Conservation (phyloP, 2,113 vertebrate species). For the Brachyistius frenatus region DNA sequence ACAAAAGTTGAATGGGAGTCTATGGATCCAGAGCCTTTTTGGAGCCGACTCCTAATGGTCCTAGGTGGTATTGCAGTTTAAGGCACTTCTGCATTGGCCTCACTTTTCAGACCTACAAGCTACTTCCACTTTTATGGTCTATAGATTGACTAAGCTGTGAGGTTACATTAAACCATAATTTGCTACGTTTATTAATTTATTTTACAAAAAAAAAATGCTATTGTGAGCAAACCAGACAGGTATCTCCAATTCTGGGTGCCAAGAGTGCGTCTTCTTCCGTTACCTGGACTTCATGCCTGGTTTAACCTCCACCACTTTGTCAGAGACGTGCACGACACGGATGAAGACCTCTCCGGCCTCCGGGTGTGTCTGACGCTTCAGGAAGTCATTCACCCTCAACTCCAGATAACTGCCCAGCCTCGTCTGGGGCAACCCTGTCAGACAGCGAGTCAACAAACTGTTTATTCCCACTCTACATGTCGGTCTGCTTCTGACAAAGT, state of each 20-base stretch:
- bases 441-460: not conserved
- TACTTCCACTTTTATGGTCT: too few relatives aligned
- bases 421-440: constrained; percentile 92
- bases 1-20: too few relatives aligned
- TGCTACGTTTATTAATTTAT: too few relatives aligned
- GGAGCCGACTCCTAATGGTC: too few relatives aligned
- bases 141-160: too few relatives aligned
- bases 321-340: constrained; percentile 96
- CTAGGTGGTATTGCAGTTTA: too few relatives aligned
- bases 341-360: constrained; percentile 96
- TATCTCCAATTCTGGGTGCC: not conserved
- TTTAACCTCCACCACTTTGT: constrained; percentile 98
- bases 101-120: too few relatives aligned
- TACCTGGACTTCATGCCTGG: constrained; percentile 99
- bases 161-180: too few relatives aligned
- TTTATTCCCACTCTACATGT: not conserved
- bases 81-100: too few relatives aligned
- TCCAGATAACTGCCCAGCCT: constrained; percentile 93
- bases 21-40: too few relatives aligned
- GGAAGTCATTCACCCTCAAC: constrained; percentile 93
- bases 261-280: not conserved
- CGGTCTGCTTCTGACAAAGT: not conserved
- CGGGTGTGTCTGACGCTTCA: constrained; percentile 90
- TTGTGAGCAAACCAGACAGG: not conserved
- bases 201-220: too few relatives aligned